phyloP scores from a whole-genome alignment of 2,888 invertebrate species.

The Blomia tropicalis region DNA sequence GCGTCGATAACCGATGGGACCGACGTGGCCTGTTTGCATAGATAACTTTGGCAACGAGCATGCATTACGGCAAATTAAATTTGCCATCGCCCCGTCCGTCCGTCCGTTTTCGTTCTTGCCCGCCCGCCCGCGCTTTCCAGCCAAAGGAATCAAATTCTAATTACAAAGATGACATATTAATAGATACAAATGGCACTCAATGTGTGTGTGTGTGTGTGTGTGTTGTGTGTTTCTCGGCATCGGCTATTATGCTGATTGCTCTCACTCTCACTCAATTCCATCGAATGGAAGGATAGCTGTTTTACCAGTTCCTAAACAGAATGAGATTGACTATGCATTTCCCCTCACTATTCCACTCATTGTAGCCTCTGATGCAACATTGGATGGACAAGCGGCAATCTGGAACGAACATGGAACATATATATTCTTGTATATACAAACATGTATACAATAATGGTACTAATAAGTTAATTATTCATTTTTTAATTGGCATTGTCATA shows the following conservation, averaged over 20 bases:
- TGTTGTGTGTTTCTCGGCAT: neutral
- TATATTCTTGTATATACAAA: neutral
- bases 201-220: neutral
- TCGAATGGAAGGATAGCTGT: no score
- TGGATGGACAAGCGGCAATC: neutral
- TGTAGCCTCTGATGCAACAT: no score
- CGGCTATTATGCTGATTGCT: slow-evolving; percentile 14
- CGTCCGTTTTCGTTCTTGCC: no score
- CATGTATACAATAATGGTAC: neutral
- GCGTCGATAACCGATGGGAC: slow-evolving; percentile 1
- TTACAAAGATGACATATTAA: slow-evolving; percentile 14
- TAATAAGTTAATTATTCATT: slow-evolving; percentile 13
- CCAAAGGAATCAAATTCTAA: slow-evolving; percentile 7
- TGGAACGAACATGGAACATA: neutral
- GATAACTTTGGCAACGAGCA: neutral
- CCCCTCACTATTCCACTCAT: no score
- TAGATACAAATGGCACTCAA: slow-evolving; percentile 4
- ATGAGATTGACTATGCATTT: no score
- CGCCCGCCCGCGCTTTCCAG: neutral
- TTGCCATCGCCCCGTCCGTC: neutral
- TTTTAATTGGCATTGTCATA: slow-evolving; percentile 12
- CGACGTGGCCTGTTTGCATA: slow-evolving; percentile 14
- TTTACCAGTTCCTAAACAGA: neutral
- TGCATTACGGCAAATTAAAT: slow-evolving; percentile 12
- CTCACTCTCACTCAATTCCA: no score